phyloP scores from a whole-genome alignment of 2,797 vertebrate species.

The Clarias pachynema region DNA sequence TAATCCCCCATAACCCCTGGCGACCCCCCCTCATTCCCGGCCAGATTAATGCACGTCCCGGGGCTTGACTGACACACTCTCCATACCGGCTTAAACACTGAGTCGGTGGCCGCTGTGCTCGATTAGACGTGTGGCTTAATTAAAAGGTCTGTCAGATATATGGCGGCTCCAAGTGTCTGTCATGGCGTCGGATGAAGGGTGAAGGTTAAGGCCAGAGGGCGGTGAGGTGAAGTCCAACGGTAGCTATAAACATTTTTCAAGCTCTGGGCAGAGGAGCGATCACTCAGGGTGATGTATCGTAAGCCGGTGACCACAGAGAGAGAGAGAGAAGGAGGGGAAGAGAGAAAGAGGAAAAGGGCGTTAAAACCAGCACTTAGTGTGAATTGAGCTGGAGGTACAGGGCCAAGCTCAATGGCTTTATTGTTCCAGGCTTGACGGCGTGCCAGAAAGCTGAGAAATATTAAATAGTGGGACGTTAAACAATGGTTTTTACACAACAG shows the following conservation, averaged over 20 bases:
- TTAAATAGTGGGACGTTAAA: conserved; percentile 74
- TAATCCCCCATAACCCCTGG: conserved; percentile 61
- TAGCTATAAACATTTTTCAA: conserved; percentile 54
- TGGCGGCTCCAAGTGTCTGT: conserved; percentile 48
- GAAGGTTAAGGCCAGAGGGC: conserved; percentile 60
- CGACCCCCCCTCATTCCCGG: conserved; percentile 58
- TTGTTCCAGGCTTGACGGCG: conserved; percentile 76
- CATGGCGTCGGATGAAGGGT: conserved; percentile 31
- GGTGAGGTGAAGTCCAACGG: conserved; percentile 50
- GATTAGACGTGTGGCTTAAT: conserved; percentile 68
- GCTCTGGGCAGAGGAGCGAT: conserved; percentile 45
- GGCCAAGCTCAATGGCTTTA: conserved; percentile 73
- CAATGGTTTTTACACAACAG: conserved; percentile 79
- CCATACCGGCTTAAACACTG: conserved; percentile 75
- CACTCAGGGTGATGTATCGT: conserved; percentile 45
- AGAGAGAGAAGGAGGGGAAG: conserved; percentile 21
- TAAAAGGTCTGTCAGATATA: conserved; percentile 73
- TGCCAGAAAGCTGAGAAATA: conserved; percentile 74
- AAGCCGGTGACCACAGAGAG: conserved; percentile 16
- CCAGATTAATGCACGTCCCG: conserved; percentile 78
- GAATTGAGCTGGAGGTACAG: conserved; percentile 62
- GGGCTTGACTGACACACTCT: conserved; percentile 73
- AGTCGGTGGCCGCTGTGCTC: conserved; percentile 71
- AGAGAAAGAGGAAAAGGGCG: conserved; percentile 43
- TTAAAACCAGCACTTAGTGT: conserved; percentile 57